phyloP scores from a whole-genome alignment of 2,888 invertebrate species.

The Catonia carolina region DNA sequence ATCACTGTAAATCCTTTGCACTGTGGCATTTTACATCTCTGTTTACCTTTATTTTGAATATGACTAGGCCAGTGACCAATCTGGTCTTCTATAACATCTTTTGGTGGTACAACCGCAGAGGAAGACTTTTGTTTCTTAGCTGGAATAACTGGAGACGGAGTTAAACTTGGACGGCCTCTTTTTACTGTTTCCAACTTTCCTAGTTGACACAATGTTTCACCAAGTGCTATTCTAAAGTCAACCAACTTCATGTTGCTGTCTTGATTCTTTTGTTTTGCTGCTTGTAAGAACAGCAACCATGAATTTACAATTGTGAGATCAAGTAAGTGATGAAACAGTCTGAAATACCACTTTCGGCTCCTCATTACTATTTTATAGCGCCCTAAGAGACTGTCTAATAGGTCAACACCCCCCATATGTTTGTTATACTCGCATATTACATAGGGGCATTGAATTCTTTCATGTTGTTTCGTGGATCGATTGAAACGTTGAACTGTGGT shows the following conservation, averaged over 20 bases:
- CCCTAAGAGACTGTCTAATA: constrained; percentile 38
- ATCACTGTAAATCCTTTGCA: background rate
- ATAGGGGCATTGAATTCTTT: constrained; percentile 39
- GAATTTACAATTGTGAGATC: constrained; percentile 36
- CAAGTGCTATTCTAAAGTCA: constrained; percentile 12
- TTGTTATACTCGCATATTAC: constrained; percentile 39
- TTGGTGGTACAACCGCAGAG: background rate
- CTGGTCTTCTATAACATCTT: background rate
- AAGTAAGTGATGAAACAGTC: constrained; percentile 39
- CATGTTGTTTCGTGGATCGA: constrained; percentile 36
- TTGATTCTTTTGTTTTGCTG: background rate
- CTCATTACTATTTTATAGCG: constrained; percentile 29
- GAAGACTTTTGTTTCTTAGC: background rate
- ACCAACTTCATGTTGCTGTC: background rate
- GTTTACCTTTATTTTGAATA: background rate
- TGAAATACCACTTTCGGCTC: constrained; percentile 40
- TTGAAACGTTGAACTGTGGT: constrained; percentile 38
- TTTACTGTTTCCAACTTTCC: constrained; percentile 7
- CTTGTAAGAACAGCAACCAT: constrained; percentile 28
- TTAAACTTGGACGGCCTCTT: constrained; percentile 8
- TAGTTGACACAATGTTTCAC: constrained; percentile 11
- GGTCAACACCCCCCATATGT: constrained; percentile 40
- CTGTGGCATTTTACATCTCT: constrained; percentile 1
- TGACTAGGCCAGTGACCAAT: background rate
- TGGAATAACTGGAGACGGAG: background rate